These are phyloP conservation scores for Caenorhabditis plicata DNA, from an alignment of 2,888 invertebrate genomes.

Conservation along the genomic window DNA sequence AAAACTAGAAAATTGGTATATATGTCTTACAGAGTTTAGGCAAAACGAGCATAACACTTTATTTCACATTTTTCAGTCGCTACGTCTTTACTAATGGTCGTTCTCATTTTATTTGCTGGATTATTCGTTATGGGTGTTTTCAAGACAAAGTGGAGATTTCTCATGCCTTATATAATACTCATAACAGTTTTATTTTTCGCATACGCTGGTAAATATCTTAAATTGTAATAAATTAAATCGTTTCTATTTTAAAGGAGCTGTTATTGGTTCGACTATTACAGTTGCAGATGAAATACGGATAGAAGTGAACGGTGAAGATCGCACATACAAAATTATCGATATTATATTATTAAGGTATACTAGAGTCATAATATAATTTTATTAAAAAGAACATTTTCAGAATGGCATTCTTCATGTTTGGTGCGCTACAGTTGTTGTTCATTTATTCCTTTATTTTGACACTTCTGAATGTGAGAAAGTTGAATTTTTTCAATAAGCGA, in stretches of 20 bases:
- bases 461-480: constrained; percentile 20
- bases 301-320: constrained; percentile 30
- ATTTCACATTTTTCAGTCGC: constrained; percentile 14
- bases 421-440: constrained; percentile 22
- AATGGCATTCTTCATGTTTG: constrained; percentile 11
- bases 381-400: constrained; percentile 3
- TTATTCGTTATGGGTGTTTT: constrained; percentile 25
- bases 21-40: too few species aligned
- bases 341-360: constrained; percentile 22
- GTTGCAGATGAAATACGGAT: constrained; percentile 31
- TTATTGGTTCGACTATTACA: constrained; percentile 27
- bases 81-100: constrained; percentile 14
- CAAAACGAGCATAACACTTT: background rate
- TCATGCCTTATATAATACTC: constrained; percentile 29
- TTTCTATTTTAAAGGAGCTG: constrained; percentile 15
- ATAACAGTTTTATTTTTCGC: constrained; percentile 29
- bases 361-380: background rate
- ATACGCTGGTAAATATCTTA: constrained; percentile 19
- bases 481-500: constrained; percentile 24
- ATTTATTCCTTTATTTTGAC: constrained; percentile 29
- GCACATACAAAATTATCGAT: constrained; percentile 25
- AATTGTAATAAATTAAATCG: background rate
- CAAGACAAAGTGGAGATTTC: constrained; percentile 18
- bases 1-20: too few species aligned
- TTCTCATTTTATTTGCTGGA: constrained; percentile 16